These are phyloP conservation scores for Ahaetulla prasina DNA, from an alignment of 2,113 vertebrate genomes.

Conservation along the genomic window DNA sequence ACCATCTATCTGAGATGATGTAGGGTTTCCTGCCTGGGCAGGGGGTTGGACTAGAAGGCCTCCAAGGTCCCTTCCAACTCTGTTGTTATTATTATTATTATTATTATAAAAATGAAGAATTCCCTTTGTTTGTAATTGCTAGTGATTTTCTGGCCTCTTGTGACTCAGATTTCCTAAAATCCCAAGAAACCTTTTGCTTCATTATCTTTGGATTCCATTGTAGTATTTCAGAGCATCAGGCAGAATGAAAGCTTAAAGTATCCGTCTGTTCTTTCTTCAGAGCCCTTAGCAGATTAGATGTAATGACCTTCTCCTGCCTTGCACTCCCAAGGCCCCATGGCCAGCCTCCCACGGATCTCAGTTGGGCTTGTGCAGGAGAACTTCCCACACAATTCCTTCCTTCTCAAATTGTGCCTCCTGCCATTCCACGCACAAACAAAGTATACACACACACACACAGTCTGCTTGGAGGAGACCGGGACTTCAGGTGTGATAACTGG, in stretches of 20 bases:
- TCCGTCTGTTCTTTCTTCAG: neutral
- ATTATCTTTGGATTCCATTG: constrained; percentile 19
- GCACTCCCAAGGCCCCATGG: too few species aligned
- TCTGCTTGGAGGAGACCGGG: neutral
- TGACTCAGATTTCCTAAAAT: neutral
- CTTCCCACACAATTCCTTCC: neutral
- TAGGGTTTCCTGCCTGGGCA: too few species aligned
- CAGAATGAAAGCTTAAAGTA: accelerated
- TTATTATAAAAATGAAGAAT: neutral
- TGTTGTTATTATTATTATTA: too few species aligned
- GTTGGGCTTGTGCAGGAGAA: too few species aligned
- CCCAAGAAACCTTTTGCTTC: neutral
- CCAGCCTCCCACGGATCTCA: too few species aligned
- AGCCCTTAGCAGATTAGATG: neutral
- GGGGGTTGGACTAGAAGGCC: too few species aligned
- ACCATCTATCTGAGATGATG: too few species aligned
- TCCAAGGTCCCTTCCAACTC: too few species aligned
- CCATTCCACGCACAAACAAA: neutral
- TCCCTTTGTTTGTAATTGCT: neutral
- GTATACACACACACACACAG: neutral
- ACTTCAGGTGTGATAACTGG: too few species aligned
- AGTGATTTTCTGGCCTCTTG: neutral
- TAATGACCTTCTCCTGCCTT: neutral
- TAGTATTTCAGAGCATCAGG: constrained; percentile 9
- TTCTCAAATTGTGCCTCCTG: too few species aligned